Conservation (phyloP, 2,797 vertebrate species). For the Lepus oiostolus region DNA sequence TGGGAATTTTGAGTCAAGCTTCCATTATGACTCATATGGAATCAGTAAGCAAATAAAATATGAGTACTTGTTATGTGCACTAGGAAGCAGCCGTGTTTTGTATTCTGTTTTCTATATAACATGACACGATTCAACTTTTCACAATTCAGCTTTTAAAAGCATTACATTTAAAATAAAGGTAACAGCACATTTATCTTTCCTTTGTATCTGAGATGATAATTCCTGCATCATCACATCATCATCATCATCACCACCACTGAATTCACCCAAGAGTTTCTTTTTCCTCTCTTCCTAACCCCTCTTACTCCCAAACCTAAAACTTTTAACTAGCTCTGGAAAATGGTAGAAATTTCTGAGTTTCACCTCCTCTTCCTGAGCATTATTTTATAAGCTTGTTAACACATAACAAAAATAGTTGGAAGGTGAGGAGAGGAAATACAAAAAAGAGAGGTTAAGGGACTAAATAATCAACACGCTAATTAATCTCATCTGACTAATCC, state of each 20-base stretch:
- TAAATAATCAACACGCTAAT: slow-evolving; percentile 63
- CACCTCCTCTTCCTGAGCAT: slow-evolving; percentile 35
- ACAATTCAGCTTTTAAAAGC: slow-evolving; percentile 30
- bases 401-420: slow-evolving; percentile 53
- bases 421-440: slow-evolving; percentile 49
- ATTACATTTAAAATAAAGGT: not conserved
- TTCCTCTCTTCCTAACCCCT: not conserved
- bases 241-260: not conserved
- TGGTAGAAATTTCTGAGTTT: not conserved
- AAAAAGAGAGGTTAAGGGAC: slow-evolving; percentile 55
- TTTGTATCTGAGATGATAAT: slow-evolving; percentile 10
- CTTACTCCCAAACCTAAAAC: slow-evolving; percentile 12
- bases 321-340: slow-evolving; percentile 60
- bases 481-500: slow-evolving; percentile 75
- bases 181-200: not conserved
- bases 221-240: not conserved
- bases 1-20: not conserved
- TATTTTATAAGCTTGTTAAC: slow-evolving; percentile 68
- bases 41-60: not conserved
- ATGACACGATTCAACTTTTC: not conserved
- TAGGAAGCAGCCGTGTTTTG: not conserved
- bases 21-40: not conserved
- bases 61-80: not conserved
- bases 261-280: slow-evolving; percentile 31
- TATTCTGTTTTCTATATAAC: not conserved